These are phyloP conservation scores for Syrphus vitripennis DNA, from an alignment of 2,888 invertebrate genomes.

Conservation along the genomic window DNA sequence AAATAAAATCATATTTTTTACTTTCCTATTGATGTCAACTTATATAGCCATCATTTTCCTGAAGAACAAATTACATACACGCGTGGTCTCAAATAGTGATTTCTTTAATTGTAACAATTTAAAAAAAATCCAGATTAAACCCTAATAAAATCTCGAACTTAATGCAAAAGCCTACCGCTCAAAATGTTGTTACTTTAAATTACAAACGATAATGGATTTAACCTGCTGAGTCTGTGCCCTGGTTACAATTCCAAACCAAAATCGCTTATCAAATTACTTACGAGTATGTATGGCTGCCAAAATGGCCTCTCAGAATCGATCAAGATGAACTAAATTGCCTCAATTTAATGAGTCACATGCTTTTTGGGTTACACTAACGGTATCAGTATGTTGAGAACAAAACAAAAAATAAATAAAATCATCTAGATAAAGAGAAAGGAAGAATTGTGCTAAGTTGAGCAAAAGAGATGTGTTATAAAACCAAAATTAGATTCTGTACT, in stretches of 20 bases:
- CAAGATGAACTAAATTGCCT: constrained; percentile 40
- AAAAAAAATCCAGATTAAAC: neutral
- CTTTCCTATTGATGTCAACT: too few species aligned
- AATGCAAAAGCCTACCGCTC: neutral
- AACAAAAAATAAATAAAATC: neutral
- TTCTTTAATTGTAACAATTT: neutral
- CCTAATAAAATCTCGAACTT: neutral
- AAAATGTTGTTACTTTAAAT: neutral
- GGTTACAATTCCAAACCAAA: neutral
- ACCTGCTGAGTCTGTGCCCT: neutral
- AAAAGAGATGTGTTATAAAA: neutral
- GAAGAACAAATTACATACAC: neutral
- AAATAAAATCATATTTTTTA: too few species aligned
- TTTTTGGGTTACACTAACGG: constrained; percentile 24
- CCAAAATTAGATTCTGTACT: neutral
- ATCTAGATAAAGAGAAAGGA: neutral
- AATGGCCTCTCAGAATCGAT: constrained; percentile 36
- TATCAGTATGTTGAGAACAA: constrained; percentile 13
- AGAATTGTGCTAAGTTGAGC: neutral
- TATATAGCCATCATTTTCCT: neutral
- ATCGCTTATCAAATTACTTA: constrained; percentile 10
- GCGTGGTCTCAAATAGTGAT: neutral
- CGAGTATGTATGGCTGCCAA: neutral
- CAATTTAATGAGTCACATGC: constrained; percentile 28
- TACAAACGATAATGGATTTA: neutral